A percentile compares a stretch with the other conserved stretches of the same genome.
Conservation (phyloP, 2,888 invertebrate genomes). For the Stomorhina lunata region DNA sequence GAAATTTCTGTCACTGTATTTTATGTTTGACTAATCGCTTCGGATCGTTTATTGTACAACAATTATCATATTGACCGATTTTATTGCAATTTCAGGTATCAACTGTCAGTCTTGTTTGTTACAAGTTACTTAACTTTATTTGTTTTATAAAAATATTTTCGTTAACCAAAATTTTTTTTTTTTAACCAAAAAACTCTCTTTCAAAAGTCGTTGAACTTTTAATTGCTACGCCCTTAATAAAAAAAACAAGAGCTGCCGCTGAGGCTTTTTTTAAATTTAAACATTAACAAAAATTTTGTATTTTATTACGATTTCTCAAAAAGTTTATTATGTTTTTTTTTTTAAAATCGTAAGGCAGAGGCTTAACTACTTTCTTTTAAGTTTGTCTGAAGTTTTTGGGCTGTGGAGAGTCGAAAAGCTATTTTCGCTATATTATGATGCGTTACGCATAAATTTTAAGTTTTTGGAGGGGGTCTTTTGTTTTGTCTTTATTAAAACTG, state of each 20-base stretch:
- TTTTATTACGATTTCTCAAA: constrained; percentile 31
- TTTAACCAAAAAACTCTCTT: background rate
- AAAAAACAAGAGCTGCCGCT: background rate
- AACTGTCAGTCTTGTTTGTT: background rate
- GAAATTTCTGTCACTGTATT: background rate
- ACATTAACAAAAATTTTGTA: constrained; percentile 9
- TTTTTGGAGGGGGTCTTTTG: background rate
- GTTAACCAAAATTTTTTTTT: background rate
- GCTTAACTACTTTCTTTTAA: constrained; percentile 44
- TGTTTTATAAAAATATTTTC: background rate
- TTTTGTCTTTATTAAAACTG: constrained; percentile 30
- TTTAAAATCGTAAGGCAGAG: background rate
- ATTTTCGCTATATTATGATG: constrained; percentile 49
- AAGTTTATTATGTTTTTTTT: too few relatives aligned
- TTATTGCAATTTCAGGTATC: constrained; percentile 16
- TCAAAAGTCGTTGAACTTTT: constrained; percentile 55
- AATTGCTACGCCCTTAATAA: constrained; percentile 54
- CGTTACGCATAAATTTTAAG: constrained; percentile 51
- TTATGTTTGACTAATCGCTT: background rate
- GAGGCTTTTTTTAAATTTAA: constrained; percentile 27
- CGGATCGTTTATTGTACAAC: too few relatives aligned
- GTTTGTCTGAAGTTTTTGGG: background rate
- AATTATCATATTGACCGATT: constrained; percentile 23
- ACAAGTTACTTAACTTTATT: constrained; percentile 36
- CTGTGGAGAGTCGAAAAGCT: background rate